Conservation (phyloP, 2,113 vertebrate genomes). For the Hyperoodon ampullatus region DNA sequence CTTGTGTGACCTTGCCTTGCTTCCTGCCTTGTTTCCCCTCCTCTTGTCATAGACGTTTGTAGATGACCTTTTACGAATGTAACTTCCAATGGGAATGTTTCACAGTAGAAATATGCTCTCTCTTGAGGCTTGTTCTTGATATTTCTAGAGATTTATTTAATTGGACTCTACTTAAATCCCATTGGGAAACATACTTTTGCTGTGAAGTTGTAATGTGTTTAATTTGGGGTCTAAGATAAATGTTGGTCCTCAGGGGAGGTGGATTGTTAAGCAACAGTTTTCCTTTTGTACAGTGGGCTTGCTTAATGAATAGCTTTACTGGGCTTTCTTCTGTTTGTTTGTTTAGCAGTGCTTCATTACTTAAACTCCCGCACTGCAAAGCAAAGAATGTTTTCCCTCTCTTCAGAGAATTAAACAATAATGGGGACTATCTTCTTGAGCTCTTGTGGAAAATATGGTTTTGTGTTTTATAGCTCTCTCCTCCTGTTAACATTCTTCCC, state of each 20-base stretch:
- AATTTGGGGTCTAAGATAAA: conserved; percentile 82
- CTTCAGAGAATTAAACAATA: conserved; percentile 47
- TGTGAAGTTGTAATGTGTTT: conserved; percentile 81
- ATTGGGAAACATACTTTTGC: conserved; percentile 77
- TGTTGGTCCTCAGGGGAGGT: conserved; percentile 49
- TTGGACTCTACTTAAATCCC: conserved; percentile 78
- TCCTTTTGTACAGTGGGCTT: neutral
- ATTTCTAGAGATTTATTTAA: conserved; percentile 85
- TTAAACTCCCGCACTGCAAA: conserved; percentile 52
- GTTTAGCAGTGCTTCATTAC: conserved; percentile 57
- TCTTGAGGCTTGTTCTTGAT: conserved; percentile 64
- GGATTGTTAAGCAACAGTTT: neutral
- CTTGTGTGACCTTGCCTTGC: neutral
- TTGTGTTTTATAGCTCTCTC: conserved; percentile 10
- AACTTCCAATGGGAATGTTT: conserved; percentile 80
- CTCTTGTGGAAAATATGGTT: conserved; percentile 18
- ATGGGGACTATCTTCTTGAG: neutral
- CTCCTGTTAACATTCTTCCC: neutral
- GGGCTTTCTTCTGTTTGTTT: conserved; percentile 63
- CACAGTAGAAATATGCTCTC: conserved; percentile 81
- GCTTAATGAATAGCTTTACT: conserved; percentile 47
- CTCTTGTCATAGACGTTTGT: conserved; percentile 61
- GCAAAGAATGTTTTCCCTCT: conserved; percentile 33
- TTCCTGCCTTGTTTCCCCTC: neutral
- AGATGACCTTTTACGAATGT: conserved; percentile 79